Conservation (phyloP, 2,113 vertebrate species). For the Thamnaconus septentrionalis region DNA sequence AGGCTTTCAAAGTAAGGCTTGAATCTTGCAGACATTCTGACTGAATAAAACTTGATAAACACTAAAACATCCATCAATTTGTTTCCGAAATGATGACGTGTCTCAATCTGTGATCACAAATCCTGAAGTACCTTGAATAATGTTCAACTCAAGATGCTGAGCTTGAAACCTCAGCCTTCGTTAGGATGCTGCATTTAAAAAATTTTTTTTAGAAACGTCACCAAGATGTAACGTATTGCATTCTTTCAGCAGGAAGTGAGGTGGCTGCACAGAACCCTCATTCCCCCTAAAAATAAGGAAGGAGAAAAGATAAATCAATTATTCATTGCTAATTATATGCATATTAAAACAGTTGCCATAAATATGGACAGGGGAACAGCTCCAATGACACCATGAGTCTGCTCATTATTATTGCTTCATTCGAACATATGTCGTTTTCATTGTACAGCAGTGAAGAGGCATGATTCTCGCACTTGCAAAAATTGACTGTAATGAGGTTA, state of each 20-base stretch:
- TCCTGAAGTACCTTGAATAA: constrained; percentile 17
- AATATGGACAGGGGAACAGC: constrained; percentile 5
- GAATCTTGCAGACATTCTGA: not conserved
- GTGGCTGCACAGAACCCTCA: not conserved
- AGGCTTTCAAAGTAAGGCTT: not conserved
- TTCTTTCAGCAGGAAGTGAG: constrained; percentile 11
- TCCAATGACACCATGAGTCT: constrained; percentile 37
- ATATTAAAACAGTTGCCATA: constrained; percentile 20
- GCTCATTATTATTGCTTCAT: constrained; percentile 1
- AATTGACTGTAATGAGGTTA: no score
- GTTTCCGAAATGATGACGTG: no score
- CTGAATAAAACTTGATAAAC: constrained; percentile 14
- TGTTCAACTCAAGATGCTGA: constrained; percentile 30
- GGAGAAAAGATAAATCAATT: constrained; percentile 16
- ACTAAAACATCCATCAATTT: no score
- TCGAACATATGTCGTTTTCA: constrained; percentile 58
- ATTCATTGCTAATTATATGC: constrained; percentile 29
- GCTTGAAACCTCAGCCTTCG: constrained; percentile 36
- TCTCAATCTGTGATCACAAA: not conserved
- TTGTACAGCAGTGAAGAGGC: constrained; percentile 50
- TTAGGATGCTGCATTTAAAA: constrained; percentile 39
- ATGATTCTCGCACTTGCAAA: no score
- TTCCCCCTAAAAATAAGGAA: no score
- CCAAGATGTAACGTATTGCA: constrained; percentile 18
- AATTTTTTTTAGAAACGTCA: constrained; percentile 36